Percentiles rank a stretch among this genome's conserved stretches.
Evolutionary conservation across 2,888 invertebrate genomes (phyloP).

Genomic region (Ophion ellenae): DNA sequence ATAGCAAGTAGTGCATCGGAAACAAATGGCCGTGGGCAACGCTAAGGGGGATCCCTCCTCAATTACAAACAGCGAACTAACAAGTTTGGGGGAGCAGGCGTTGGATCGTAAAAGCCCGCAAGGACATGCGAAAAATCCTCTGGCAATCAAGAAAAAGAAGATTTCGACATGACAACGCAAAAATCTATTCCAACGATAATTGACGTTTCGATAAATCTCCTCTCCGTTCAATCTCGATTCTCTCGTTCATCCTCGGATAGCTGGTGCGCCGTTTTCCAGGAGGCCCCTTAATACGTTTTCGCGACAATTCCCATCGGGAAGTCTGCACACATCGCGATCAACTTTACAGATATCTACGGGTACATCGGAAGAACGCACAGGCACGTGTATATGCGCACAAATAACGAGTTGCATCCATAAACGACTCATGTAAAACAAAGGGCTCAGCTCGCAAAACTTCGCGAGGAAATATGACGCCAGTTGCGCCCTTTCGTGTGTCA

Average conservation of each 20-base stretch:
- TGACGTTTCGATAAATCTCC: constrained; percentile 49
- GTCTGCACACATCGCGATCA: constrained; percentile 6
- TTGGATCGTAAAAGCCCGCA: too few relatives aligned
- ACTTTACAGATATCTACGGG: background rate
- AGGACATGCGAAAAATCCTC: too few relatives aligned
- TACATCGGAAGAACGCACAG: background rate
- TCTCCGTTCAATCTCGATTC: constrained; percentile 19
- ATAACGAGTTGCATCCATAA: constrained; percentile 6
- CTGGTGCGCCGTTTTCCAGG: constrained; percentile 23
- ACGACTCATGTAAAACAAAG: background rate
- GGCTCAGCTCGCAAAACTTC: background rate
- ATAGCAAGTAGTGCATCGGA: too few relatives aligned
- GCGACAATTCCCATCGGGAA: constrained; percentile 44
- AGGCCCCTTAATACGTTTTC: constrained; percentile 52
- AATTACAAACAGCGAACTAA: too few relatives aligned
- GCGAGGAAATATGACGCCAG: background rate
- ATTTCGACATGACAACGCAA: constrained; percentile 38
- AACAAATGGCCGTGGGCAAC: too few relatives aligned
- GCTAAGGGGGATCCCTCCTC: too few relatives aligned
- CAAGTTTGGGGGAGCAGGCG: too few relatives aligned
- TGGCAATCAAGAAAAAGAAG: background rate
- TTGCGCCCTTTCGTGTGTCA: background rate
- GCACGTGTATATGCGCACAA: background rate
- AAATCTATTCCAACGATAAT: constrained; percentile 41
- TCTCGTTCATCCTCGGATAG: constrained; percentile 10